A percentile compares a stretch with the other conserved stretches of the same genome.
These are phyloP conservation scores for Procavia capensis DNA, from an alignment of 2,113 vertebrate species.

Conservation along the genomic window DNA sequence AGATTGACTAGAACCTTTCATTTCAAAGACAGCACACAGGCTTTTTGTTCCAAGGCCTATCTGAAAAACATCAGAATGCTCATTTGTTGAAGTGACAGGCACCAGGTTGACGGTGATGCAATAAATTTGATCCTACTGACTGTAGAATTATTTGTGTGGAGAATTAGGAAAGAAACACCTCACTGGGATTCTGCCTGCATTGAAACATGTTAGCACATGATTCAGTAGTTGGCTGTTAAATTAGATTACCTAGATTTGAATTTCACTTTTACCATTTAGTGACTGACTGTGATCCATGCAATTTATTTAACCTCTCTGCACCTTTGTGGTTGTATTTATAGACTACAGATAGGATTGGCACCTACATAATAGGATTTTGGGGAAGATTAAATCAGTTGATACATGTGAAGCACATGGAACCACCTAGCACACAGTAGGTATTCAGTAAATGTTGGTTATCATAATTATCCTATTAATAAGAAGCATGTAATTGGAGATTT, in stretches of 20 bases:
- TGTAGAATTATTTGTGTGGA: neutral
- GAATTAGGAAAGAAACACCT: neutral
- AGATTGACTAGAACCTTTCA: slow-evolving; percentile 53
- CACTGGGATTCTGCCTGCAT: neutral
- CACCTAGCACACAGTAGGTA: neutral
- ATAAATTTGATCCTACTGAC: neutral
- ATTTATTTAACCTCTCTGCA: neutral
- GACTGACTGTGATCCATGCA: neutral
- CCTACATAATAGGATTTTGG: neutral
- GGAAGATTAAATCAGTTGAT: neutral
- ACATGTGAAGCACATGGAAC: neutral
- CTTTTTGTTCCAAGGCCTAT: neutral
- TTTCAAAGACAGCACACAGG: neutral
- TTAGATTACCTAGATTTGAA: slow-evolving; percentile 21
- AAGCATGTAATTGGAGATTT: neutral
- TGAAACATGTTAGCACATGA: neutral
- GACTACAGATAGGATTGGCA: neutral
- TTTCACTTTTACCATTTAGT: neutral
- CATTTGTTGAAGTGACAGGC: neutral
- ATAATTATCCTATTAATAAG: neutral
- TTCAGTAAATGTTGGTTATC: neutral
- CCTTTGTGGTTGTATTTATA: neutral
- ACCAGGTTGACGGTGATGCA: neutral
- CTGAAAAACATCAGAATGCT: neutral
- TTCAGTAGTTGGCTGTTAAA: slow-evolving; percentile 32